Evolutionary conservation across 2,888 invertebrate species (phyloP), one percentile per base, ranked within the genome.

Genomic region (Girardia tigrina): DNA sequence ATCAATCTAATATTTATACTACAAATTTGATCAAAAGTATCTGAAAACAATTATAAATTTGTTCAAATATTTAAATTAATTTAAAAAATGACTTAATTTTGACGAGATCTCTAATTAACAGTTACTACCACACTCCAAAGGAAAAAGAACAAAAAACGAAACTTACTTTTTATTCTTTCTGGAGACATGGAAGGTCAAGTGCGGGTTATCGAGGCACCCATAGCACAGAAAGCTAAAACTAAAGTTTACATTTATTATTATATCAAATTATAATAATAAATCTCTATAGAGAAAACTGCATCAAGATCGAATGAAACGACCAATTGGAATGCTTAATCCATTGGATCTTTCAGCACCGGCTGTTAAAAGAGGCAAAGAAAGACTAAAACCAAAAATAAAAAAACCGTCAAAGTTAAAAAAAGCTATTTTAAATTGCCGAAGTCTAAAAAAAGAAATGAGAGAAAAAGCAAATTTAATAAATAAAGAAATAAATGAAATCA

Each of bases 351-450:
- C 81, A 69, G 84, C 83, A 23, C 85, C 85, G 0, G 75, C 77
- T 1, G 72, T 79, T n/a, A 84, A 84, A 77, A 79, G 86, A 75
- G 86, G 86, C 0, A 86, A 87, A 80, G 86, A 86, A 75, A 79
- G 85, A 42, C 85, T 85, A 78, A 81, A 79, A 27, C 84, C 85
- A 12, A 83, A 82, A 79, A 79, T 80, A 28, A 86, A 86, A 78
- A 85, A 85, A 78, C 84, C 84, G 4, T 84, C 85, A 72, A 82
- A 83, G 6, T 78, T 86, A 74, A 86, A 86, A 79, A 85, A 85
- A 80, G 84, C 84, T 77, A 77, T 77, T 36, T 26, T 79, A 29
- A 42, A 78, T 73, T 71, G 78, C 16, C 74, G 75, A 8, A 29
- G 23, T 56, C 56, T 56, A 2, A 56, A 56, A 56, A 56, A 56